These are phyloP conservation scores for Danaus melanippus DNA, from an alignment of 1,140 invertebrate species.

Conservation along the genomic window DNA sequence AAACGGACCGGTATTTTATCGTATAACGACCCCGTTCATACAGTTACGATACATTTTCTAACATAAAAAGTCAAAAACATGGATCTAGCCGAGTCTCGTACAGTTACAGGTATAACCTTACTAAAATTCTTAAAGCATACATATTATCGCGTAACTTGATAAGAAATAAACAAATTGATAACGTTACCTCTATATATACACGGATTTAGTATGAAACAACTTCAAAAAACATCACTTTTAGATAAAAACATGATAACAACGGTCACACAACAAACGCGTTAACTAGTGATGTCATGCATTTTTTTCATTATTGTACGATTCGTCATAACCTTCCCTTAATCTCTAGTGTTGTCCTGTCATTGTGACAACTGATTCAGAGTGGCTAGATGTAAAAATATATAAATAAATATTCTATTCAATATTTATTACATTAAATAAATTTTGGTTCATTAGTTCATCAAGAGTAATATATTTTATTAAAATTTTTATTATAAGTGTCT, in stretches of 20 bases:
- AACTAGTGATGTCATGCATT: slow-evolving; percentile 35
- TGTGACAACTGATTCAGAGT: too few species aligned
- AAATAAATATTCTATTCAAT: too few species aligned
- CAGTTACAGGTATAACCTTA: slow-evolving; percentile 48
- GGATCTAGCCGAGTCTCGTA: slow-evolving; percentile 28
- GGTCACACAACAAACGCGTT: slow-evolving; percentile 36
- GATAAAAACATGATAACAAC: slow-evolving; percentile 70
- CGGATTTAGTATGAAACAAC: slow-evolving; percentile 51
- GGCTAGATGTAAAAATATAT: too few species aligned
- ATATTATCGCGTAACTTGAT: slow-evolving; percentile 37
- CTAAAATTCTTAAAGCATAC: slow-evolving; percentile 30
- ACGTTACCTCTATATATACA: slow-evolving; percentile 59
- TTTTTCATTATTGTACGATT: slow-evolving; percentile 12
- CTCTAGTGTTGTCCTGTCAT: too few species aligned
- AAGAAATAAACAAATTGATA: slow-evolving; percentile 49
- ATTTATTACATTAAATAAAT: too few species aligned
- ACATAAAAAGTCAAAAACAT: slow-evolving; percentile 61
- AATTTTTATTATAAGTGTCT: too few species aligned
- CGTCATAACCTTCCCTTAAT: slow-evolving; percentile 1
- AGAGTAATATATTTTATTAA: too few species aligned
- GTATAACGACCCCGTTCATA: slow-evolving; percentile 13
- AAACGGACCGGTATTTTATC: slow-evolving; percentile 14
- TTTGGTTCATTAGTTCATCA: too few species aligned
- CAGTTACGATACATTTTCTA: slow-evolving; percentile 32
- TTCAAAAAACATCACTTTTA: slow-evolving; percentile 63